A percentile compares a stretch with the other conserved stretches of the same genome.
These are phyloP conservation scores for Epinotia ramella DNA, from an alignment of 2,888 invertebrate species.

Conservation along the genomic window DNA sequence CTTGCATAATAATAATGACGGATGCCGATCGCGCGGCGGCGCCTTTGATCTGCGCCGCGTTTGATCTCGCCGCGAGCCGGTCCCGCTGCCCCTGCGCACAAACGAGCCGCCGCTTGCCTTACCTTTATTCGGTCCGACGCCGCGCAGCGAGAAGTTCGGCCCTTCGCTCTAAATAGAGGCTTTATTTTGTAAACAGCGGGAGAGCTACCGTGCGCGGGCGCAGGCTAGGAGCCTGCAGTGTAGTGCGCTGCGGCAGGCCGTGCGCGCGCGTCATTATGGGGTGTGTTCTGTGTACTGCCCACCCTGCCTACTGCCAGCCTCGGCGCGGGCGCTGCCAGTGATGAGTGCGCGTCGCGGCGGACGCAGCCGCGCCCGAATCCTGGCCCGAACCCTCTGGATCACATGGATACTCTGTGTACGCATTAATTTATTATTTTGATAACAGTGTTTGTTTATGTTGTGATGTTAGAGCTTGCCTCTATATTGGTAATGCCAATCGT, in stretches of 20 bases:
- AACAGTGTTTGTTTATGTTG: slow-evolving; percentile 39
- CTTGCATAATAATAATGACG: slow-evolving; percentile 86
- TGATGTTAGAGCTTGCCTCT: slow-evolving; percentile 23
- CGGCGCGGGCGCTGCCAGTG: slow-evolving; percentile 53
- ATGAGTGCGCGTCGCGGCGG: slow-evolving; percentile 57
- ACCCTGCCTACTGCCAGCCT: slow-evolving; percentile 52
- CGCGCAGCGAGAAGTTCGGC: slow-evolving; percentile 75
- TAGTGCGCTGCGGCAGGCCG: slow-evolving; percentile 54
- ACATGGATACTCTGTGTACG: slow-evolving; percentile 80
- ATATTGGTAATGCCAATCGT: neutral
- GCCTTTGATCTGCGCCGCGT: slow-evolving; percentile 82
- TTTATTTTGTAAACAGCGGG: slow-evolving; percentile 83
- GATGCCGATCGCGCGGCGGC: slow-evolving; percentile 85
- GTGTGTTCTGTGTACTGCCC: slow-evolving; percentile 61
- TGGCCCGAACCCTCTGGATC: slow-evolving; percentile 62
- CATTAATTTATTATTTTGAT: slow-evolving; percentile 62
- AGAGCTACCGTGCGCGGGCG: slow-evolving; percentile 73
- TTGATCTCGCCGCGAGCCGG: slow-evolving; percentile 84
- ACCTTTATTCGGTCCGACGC: slow-evolving; percentile 84
- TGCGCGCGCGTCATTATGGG: slow-evolving; percentile 76
- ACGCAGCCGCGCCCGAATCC: slow-evolving; percentile 49
- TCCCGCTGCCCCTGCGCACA: slow-evolving; percentile 81
- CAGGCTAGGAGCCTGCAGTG: slow-evolving; percentile 50
- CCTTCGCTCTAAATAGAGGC: slow-evolving; percentile 84
- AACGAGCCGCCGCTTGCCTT: slow-evolving; percentile 78